Percentiles rank a stretch among this genome's conserved stretches.
These are phyloP conservation scores for Gobio occitaniae DNA, from an alignment of 2,797 vertebrate species.

Conservation along the genomic window DNA sequence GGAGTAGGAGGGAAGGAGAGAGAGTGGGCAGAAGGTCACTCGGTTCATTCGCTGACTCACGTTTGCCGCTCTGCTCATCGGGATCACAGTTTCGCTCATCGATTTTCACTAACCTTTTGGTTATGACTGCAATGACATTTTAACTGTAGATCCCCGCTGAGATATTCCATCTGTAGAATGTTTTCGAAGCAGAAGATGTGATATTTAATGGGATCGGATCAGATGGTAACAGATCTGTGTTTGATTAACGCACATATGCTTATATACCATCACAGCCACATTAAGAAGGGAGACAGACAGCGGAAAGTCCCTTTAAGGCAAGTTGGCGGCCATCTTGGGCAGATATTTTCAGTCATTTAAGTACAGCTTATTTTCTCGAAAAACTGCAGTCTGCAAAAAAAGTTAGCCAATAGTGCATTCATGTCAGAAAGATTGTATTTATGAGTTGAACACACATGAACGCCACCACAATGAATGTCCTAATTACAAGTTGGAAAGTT, in stretches of 20 bases:
- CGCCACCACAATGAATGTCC: neutral
- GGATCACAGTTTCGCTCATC: conserved; percentile 31
- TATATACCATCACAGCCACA: neutral
- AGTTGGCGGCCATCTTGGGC: neutral
- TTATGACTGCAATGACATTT: conserved; percentile 52
- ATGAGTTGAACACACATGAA: neutral
- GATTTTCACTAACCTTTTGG: conserved; percentile 49
- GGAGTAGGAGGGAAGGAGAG: conserved; percentile 10
- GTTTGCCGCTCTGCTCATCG: conserved; percentile 12
- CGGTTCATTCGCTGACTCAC: conserved; percentile 38
- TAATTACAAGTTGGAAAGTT: neutral
- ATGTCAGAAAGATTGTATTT: neutral
- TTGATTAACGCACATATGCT: conserved; percentile 26
- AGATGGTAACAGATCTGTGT: conserved; percentile 38
- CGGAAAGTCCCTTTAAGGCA: conserved; percentile 1
- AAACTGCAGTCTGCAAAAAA: neutral
- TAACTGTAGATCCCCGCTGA: conserved; percentile 14
- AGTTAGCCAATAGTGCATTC: neutral
- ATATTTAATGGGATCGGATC: conserved; percentile 33
- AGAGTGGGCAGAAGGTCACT: conserved; percentile 30
- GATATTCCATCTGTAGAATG: conserved; percentile 44
- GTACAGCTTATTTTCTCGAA: neutral
- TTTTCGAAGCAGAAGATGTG: conserved; percentile 2
- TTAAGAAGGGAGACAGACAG: neutral
- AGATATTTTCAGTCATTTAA: neutral